A percentile compares a stretch with the other conserved stretches of the same genome.
Evolutionary conservation across 2,113 vertebrate genomes (phyloP).

Genomic region (Caranx melampygus): DNA sequence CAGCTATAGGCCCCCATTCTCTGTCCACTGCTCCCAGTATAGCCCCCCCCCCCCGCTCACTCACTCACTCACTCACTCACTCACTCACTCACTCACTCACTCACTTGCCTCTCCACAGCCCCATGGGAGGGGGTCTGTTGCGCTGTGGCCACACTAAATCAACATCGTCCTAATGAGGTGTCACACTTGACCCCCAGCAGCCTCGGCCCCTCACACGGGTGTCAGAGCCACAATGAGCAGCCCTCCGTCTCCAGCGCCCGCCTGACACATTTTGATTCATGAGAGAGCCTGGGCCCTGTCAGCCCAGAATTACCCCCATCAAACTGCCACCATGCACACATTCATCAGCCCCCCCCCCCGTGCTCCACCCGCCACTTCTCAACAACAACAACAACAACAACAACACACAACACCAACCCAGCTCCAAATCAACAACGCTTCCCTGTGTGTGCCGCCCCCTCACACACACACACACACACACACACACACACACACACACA

Average conservation of each 20-base stretch:
- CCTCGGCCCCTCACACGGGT: slow-evolving; percentile 85
- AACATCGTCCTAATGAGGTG: slow-evolving; percentile 91
- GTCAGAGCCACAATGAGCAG: slow-evolving; percentile 89
- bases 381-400: not conserved
- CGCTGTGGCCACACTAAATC: slow-evolving; percentile 88
- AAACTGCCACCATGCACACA: slow-evolving; percentile 87
- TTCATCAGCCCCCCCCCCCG: slow-evolving; percentile 86
- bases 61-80: no score
- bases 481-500: no score
- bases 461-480: not conserved
- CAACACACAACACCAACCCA: slow-evolving; percentile 8
- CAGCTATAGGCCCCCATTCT: slow-evolving; percentile 68
- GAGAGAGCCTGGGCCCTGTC: slow-evolving; percentile 88
- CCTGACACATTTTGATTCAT: slow-evolving; percentile 95
- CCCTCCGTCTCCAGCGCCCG: slow-evolving; percentile 88
- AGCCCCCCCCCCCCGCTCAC: slow-evolving; percentile 68
- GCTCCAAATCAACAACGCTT: slow-evolving; percentile 57
- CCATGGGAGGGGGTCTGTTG: slow-evolving; percentile 86
- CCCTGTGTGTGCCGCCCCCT: slow-evolving; percentile 9
- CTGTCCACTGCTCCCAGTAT: slow-evolving; percentile 66
- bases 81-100: no score
- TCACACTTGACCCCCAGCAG: slow-evolving; percentile 91
- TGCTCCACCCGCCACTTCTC: slow-evolving; percentile 68
- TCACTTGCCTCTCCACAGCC: slow-evolving; percentile 72
- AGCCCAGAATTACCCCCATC: slow-evolving; percentile 90